Percentiles rank a stretch among this genome's conserved stretches.
These are phyloP conservation scores for Lissonota sp. DNA, from an alignment of 2,888 invertebrate genomes.

Conservation along the genomic window DNA sequence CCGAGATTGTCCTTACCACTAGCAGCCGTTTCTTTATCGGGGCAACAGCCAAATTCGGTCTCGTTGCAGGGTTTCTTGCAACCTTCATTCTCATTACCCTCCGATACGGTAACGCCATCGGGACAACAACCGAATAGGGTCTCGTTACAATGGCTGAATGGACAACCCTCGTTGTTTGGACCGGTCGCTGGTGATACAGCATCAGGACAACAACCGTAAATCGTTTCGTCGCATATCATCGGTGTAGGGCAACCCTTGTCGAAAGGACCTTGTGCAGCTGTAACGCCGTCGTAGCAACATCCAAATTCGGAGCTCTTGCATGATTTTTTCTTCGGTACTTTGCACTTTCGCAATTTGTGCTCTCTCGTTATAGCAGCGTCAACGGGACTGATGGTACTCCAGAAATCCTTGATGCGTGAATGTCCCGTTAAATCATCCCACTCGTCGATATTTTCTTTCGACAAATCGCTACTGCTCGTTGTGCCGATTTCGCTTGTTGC, in stretches of 20 bases:
- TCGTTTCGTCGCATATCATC: constrained; percentile 90
- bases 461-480: constrained; percentile 61
- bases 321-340: constrained; percentile 85
- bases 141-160: constrained; percentile 89
- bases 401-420: constrained; percentile 82
- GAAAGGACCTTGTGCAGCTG: constrained; percentile 92
- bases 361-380: constrained; percentile 85
- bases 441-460: constrained; percentile 67
- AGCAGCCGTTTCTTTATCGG: constrained; percentile 84
- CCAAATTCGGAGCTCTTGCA: constrained; percentile 90
- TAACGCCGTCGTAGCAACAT: constrained; percentile 93
- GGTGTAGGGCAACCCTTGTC: constrained; percentile 90
- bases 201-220: constrained; percentile 93
- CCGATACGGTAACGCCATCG: constrained; percentile 90
- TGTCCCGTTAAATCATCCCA: constrained; percentile 73
- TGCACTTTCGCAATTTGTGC: constrained; percentile 85
- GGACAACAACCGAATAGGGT: constrained; percentile 95
- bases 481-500: constrained; percentile 63
- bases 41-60: constrained; percentile 86
- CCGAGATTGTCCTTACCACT: constrained; percentile 80
- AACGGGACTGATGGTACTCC: constrained; percentile 85
- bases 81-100: constrained; percentile 93
- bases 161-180: constrained; percentile 90
- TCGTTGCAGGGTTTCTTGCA: constrained; percentile 89
- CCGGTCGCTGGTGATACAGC: constrained; percentile 92